phyloP scores from a whole-genome alignment of 2,888 invertebrate species.

The Erebia aethiops region DNA sequence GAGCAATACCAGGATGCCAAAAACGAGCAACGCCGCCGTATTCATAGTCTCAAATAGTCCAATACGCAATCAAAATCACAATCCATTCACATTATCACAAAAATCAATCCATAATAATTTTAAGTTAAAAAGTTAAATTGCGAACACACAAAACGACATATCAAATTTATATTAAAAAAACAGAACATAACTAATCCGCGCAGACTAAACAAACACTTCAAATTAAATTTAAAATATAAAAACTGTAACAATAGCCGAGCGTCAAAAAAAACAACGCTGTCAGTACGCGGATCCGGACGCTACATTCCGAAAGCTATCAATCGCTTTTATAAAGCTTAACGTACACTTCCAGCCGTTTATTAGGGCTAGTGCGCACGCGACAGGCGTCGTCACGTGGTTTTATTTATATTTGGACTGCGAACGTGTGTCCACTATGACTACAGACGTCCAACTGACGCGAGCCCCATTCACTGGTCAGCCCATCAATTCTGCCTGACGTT shows the following conservation, averaged over 20 bases:
- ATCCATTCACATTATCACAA: constrained; percentile 10
- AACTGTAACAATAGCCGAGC: constrained; percentile 4
- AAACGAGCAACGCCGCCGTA: constrained; percentile 47
- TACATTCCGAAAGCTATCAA: constrained; percentile 14
- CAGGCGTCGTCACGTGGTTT: constrained; percentile 55
- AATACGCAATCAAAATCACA: constrained; percentile 17
- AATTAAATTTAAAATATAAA: constrained; percentile 22
- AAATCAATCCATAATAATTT: neutral
- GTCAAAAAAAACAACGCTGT: constrained; percentile 14
- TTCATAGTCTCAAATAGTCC: constrained; percentile 33
- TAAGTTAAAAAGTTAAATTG: neutral
- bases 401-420: constrained; percentile 63
- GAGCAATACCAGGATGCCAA: constrained; percentile 62
- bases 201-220: constrained; percentile 18
- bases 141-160: constrained; percentile 15
- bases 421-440: constrained; percentile 77
- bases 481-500: constrained; percentile 80
- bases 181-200: constrained; percentile 16
- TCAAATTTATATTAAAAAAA: constrained; percentile 1
- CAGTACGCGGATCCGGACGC: constrained; percentile 22
- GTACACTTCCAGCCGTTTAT: constrained; percentile 20
- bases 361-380: constrained; percentile 51
- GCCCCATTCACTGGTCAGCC: constrained; percentile 77
- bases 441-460: constrained; percentile 76
- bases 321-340: constrained; percentile 20